phyloP scores from a whole-genome alignment of 2,113 vertebrate genomes.

The Odocoileus virginianus region DNA sequence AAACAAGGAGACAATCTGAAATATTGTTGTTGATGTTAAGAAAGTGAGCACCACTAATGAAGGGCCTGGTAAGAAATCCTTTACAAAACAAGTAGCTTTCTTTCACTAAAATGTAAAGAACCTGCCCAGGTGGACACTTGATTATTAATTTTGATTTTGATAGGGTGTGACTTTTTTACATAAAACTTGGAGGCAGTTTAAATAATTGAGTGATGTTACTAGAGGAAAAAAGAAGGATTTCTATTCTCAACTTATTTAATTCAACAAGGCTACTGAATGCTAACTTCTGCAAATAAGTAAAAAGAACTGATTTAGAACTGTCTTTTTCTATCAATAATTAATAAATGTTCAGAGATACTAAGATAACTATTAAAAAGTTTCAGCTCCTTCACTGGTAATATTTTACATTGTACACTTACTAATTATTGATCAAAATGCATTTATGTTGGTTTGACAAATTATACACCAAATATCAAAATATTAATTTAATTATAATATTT shows the following conservation, averaged over 20 bases:
- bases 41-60: not conserved
- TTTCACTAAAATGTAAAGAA: not conserved
- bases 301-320: not conserved
- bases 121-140: not conserved
- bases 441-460: conserved; percentile 7
- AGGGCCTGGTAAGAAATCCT: not conserved
- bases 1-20: not conserved
- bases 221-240: not conserved
- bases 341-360: not conserved
- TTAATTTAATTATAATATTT: conserved; percentile 38
- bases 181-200: conserved; percentile 1
- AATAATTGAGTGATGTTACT: not conserved
- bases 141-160: conserved; percentile 25
- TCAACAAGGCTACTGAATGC: not conserved
- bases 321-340: not conserved
- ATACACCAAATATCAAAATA: not conserved
- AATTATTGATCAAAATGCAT: not conserved
- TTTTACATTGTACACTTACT: not conserved
- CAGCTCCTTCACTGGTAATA: not conserved
- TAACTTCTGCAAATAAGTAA: not conserved
- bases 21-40: not conserved
- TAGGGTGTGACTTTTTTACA: not conserved
- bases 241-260: not conserved
- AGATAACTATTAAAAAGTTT: not conserved
- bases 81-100: not conserved